Evolutionary conservation across 2,888 invertebrate genomes (phyloP), one percentile per base, ranked within the genome.

Genomic region (Melipona bicolor): DNA sequence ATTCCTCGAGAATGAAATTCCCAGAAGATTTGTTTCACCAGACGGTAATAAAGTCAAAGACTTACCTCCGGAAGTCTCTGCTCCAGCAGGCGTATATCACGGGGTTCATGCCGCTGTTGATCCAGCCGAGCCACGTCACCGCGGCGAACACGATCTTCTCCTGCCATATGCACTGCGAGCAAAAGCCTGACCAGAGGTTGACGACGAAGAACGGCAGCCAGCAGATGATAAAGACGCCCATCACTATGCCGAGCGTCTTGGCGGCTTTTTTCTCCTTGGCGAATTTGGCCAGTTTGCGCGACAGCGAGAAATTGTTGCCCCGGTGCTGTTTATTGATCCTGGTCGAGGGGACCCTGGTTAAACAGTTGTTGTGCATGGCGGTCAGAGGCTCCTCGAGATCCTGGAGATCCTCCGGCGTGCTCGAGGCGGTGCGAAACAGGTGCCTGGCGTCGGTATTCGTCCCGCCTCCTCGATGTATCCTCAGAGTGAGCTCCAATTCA

Each of bases 71-170:
- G 94, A 99, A 99, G 95, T 99, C 99, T 92, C 98, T 96, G 95
- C 98, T 99, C 97, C 99, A 99, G 94, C 98, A 98, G n/a, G 99
- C 99, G 95, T 99, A 99, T 93, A 99, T 99, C 89, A 99, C 98
- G 0, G 99, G 99, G 95, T 98, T 98, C 98, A 98, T 98, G 84
- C 98, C 97, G 69, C 98, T 98, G 95, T 98, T 98, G 94, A 98
- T 98, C 98, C 98, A 98, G 75, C 98, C 98, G 64, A 98, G 96
- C 98, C 98, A 98, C 88, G 98, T 98, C 83, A 98, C 98, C 81
- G 98, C 96, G 64, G 98, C 97, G 87, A 97, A 97, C 50, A 98
- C 97, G 81, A 98, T 96, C 95, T 98, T 97, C 93, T 98, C 98
- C 93, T 98, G 97, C 95, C 97, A 97, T 90, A 98, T 98, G 95